Evolutionary conservation across 2,113 vertebrate species (phyloP), one percentile per base, ranked within the genome.

Genomic region (Malaclemys terrapin): DNA sequence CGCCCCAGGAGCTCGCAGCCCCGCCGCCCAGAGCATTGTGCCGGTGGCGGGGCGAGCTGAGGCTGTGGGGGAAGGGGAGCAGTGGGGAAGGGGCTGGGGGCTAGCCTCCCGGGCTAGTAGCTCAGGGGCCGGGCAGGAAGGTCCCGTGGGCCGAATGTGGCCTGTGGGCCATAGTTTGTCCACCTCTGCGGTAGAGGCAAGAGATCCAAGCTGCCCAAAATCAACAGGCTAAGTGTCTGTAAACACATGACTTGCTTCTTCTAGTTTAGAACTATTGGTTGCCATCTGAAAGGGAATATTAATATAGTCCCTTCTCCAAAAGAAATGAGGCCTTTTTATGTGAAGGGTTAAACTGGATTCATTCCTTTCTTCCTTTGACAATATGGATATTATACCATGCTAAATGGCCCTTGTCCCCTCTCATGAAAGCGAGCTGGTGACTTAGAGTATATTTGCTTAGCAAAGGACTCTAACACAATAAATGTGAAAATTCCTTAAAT

Each of bases 281-380:
- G 75, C 69, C 85, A 57, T 29, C 50, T 92, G 82, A 94, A 93
- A 47, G 76, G 1, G 0, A 91, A 29, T 16, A 75, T 54, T 52
- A 50, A 38, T 91, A 10, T 79, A 69, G n/a, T 42, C 27, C 38
- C 25, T 87, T 29, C 57, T 85, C 65, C 54, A 52, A 80, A 93
- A 59, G 29, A 93, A 91, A 96, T 65, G 93, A 93, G 22, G 19
- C 10, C 65, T 22, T 72, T 38, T 72, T 11, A 91, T n/a, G n/a
- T 6, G 27, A 90, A 72, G n/a, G 65, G 93, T 89, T 79, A 87
- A 87, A 91, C 2, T 54, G 31, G 65, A 94, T 93, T 91, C 0
- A 0, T 76, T 90, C 91, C 79, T 91, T 88, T 84, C 93, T 91
- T 95, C 76, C 49, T 89, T 76, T 92, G 75, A 82, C 81, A 88